A percentile compares a stretch with the other conserved stretches of the same genome.
These are phyloP conservation scores for Menidia menidia DNA, from an alignment of 2,797 vertebrate genomes.

Conservation along the genomic window DNA sequence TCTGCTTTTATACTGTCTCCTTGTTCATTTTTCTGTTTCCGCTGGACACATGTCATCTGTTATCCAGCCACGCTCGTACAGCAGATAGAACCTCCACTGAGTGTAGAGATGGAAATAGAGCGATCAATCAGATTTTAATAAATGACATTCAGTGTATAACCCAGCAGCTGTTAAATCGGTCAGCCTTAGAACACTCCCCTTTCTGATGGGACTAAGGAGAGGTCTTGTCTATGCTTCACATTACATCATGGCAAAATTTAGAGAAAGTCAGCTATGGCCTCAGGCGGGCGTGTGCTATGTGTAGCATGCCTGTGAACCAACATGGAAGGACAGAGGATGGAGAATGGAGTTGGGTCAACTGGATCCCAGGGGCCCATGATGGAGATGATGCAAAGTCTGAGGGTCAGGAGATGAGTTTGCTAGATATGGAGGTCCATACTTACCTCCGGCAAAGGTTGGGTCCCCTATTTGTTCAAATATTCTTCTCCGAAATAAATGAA, in stretches of 20 bases:
- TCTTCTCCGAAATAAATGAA: constrained; percentile 54
- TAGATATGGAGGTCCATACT: constrained; percentile 76
- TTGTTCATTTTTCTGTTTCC: constrained; percentile 16
- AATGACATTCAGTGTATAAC: constrained; percentile 84
- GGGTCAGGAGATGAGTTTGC: constrained; percentile 62
- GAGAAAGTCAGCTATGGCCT: constrained; percentile 85
- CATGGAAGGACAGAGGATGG: constrained; percentile 61
- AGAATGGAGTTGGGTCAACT: constrained; percentile 74
- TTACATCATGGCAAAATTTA: constrained; percentile 78
- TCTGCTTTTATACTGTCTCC: constrained; percentile 29
- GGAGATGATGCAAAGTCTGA: constrained; percentile 70
- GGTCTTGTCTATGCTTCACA: constrained; percentile 66
- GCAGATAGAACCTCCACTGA: constrained; percentile 62
- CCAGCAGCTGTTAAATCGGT: constrained; percentile 85
- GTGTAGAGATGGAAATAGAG: constrained; percentile 80
- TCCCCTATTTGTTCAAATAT: constrained; percentile 65
- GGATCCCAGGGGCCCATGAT: constrained; percentile 66
- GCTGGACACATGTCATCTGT: constrained; percentile 74
- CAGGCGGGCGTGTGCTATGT: constrained; percentile 53
- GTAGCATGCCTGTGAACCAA: constrained; percentile 62
- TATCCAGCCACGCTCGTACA: constrained; percentile 62
- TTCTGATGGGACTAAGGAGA: constrained; percentile 65
- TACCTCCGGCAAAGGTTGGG: constrained; percentile 77
- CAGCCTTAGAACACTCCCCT: constrained; percentile 71
- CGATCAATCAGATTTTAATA: constrained; percentile 87